Evolutionary conservation across 1,140 invertebrate genomes (phyloP).

Genomic region (Panulirus ornatus): DNA sequence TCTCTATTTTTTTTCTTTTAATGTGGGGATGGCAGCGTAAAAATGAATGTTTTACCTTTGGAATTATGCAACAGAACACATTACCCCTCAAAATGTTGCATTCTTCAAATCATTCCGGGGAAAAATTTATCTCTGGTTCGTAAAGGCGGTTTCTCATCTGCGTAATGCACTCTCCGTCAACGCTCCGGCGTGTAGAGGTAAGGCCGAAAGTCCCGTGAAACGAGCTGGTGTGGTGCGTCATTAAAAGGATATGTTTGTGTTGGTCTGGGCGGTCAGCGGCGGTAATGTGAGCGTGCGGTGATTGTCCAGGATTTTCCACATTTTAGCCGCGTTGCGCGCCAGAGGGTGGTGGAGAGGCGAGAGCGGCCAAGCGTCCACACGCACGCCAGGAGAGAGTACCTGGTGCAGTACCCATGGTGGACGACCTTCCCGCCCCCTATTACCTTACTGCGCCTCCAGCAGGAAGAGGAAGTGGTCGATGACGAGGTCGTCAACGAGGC

Average conservation of each 20-base stretch:
- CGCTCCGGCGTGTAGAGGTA: neutral
- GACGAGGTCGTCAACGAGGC: no score
- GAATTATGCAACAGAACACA: neutral
- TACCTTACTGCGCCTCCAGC: no score
- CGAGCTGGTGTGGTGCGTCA: neutral
- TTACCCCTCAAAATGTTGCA: neutral
- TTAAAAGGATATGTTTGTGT: neutral
- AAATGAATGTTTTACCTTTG: neutral
- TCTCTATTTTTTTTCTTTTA: neutral
- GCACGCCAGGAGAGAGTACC: no score
- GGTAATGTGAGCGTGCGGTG: neutral
- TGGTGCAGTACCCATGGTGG: no score
- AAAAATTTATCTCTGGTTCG: neutral
- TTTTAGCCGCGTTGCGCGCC: no score
- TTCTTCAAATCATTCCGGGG: neutral
- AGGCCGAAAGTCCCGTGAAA: neutral
- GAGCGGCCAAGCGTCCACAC: no score
- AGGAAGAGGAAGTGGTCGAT: no score
- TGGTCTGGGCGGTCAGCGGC: neutral
- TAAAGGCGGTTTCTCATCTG: neutral
- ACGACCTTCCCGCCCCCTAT: no score
- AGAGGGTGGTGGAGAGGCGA: no score
- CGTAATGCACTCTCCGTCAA: neutral
- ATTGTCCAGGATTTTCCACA: no score
- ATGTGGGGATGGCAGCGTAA: neutral